A percentile compares a stretch with the other conserved stretches of the same genome.
Conservation (phyloP, 2,113 vertebrate species). For the Cepphus grylle region DNA sequence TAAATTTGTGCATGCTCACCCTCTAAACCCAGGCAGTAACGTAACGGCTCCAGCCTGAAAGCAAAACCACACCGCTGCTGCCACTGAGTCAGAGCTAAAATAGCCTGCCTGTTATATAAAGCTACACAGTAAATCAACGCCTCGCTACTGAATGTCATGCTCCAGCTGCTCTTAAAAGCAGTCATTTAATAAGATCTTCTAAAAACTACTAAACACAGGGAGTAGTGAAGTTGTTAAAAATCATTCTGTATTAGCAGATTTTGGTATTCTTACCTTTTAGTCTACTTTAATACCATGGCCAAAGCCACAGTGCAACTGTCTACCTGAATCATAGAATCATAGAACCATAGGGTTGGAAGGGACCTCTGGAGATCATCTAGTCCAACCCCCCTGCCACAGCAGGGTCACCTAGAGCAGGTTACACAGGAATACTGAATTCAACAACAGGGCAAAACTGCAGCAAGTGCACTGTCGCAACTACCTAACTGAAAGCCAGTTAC, state of each 20-base stretch:
- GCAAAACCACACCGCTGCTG: not conserved
- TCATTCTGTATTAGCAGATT: not conserved
- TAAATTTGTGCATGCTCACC: not conserved
- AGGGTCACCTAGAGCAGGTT: too few species aligned
- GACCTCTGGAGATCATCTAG: too few species aligned
- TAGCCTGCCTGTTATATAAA: slow-evolving; percentile 52
- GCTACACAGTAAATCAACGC: slow-evolving; percentile 33
- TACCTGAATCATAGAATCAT: too few species aligned
- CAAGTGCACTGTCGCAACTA: not conserved
- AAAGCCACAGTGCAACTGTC: not conserved
- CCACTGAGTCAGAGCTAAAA: slow-evolving; percentile 25
- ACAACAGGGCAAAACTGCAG: not conserved
- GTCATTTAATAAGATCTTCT: not conserved
- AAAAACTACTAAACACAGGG: not conserved
- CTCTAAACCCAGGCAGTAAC: not conserved
- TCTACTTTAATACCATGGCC: not conserved
- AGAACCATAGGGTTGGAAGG: too few species aligned
- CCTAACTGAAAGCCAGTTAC: not conserved
- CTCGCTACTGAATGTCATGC: slow-evolving; percentile 28
- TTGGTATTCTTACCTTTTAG: not conserved
- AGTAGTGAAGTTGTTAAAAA: not conserved
- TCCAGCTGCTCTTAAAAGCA: slow-evolving; percentile 13
- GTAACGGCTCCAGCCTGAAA: not conserved
- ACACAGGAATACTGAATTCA: not conserved
- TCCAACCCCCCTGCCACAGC: too few species aligned